A percentile compares a stretch with the other conserved stretches of the same genome.
Evolutionary conservation across 1,140 invertebrate species (phyloP).

Genomic region (Copidosoma floridanum): DNA sequence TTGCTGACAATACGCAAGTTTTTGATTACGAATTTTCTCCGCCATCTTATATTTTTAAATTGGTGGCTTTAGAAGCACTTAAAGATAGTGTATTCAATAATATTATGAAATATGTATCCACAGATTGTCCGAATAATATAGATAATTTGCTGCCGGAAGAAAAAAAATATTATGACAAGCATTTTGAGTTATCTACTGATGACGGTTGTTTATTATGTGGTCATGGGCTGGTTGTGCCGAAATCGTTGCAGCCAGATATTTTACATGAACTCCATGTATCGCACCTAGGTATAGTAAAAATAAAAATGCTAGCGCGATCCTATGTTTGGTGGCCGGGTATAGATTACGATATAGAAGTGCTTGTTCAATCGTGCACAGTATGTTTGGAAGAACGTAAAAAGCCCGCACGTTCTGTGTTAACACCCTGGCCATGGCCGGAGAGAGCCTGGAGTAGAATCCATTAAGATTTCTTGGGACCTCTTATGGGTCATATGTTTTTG

Average conservation of each 20-base stretch:
- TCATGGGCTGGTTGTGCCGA: background rate
- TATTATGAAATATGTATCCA: no score
- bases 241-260: background rate
- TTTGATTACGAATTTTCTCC: slow-evolving; percentile 4
- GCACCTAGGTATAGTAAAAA: slow-evolving; percentile 31
- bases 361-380: background rate
- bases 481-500: slow-evolving; percentile 10
- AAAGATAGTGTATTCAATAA: no score
- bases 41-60: background rate
- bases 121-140: background rate
- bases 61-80: no score
- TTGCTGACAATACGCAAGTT: slow-evolving; percentile 27
- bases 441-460: slow-evolving; percentile 14
- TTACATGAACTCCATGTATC: background rate
- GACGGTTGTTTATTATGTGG: background rate
- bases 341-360: slow-evolving; percentile 36
- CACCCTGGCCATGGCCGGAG: slow-evolving; percentile 48
- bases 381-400: slow-evolving; percentile 24
- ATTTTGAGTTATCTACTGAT: background rate
- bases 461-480: slow-evolving; percentile 16
- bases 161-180: slow-evolving; percentile 3
- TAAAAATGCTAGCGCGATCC: slow-evolving; percentile 50
- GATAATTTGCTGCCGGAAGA: slow-evolving; percentile 26
- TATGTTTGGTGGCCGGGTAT: slow-evolving; percentile 53
- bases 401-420: slow-evolving; percentile 28